Percentiles rank a stretch among this genome's conserved stretches.
These are phyloP conservation scores for Oncorhynchus gorbuscha DNA, from an alignment of 2,113 vertebrate species.

Conservation along the genomic window DNA sequence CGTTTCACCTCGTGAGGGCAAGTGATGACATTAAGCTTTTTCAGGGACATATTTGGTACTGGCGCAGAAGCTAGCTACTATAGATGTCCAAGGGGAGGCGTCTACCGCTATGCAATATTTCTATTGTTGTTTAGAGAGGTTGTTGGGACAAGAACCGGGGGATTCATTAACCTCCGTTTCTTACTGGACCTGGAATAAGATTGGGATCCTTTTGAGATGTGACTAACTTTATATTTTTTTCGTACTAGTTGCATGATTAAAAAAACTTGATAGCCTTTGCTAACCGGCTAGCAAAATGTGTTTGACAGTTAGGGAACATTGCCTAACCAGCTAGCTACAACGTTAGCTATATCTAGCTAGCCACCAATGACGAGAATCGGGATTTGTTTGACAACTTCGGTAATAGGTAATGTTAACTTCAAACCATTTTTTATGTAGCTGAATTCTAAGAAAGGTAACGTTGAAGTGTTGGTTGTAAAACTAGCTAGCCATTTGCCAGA, in stretches of 20 bases:
- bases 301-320: background rate
- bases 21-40: background rate
- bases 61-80: conserved; percentile 12
- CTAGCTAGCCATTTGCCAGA: background rate
- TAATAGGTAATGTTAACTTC: too few species aligned
- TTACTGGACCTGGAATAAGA: background rate
- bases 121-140: background rate
- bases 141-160: background rate
- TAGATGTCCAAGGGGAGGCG: conserved; percentile 36
- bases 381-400: background rate
- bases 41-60: conserved; percentile 33
- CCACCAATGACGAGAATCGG: too few species aligned
- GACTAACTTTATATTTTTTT: background rate
- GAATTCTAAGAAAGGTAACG: too few species aligned
- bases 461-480: too few species aligned
- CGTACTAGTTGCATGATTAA: background rate
- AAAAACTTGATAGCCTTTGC: background rate
- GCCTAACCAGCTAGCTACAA: background rate
- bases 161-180: background rate
- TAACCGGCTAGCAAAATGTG: background rate
- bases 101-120: background rate
- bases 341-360: background rate
- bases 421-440: too few species aligned
- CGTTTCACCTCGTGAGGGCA: conserved; percentile 17
- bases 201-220: background rate